Evolutionary conservation across 2,113 vertebrate species (phyloP).

Genomic region (Oryctolagus cuniculus): DNA sequence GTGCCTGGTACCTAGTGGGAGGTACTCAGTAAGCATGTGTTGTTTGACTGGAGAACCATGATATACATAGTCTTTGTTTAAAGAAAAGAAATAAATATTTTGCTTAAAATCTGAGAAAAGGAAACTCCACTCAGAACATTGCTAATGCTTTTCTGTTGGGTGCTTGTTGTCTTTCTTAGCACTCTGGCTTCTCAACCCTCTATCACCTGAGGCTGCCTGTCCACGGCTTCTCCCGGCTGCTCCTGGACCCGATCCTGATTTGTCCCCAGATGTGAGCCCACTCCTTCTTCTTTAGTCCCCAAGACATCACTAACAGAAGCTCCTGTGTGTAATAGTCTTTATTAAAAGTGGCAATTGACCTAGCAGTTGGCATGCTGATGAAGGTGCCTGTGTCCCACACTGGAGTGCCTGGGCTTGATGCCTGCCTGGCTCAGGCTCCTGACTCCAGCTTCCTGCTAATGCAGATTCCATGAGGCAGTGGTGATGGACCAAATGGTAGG

Average conservation of each 20-base stretch:
- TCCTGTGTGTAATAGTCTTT: no score
- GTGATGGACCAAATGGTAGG: no score
- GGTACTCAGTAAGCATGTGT: background rate
- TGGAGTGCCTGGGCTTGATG: no score
- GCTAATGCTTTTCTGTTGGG: background rate
- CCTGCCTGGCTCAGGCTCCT: no score
- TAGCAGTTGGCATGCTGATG: no score
- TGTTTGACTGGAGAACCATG: background rate
- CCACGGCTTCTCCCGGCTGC: background rate
- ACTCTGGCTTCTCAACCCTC: background rate
- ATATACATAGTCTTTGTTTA: background rate
- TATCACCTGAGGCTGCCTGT: background rate
- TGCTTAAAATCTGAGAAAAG: background rate
- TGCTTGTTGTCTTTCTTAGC: background rate
- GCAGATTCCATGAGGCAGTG: no score
- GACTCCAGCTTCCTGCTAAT: no score
- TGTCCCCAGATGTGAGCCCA: background rate
- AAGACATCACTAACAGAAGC: background rate
- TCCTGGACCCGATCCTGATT: background rate
- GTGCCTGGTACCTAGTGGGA: background rate
- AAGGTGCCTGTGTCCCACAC: no score
- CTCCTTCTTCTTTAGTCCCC: background rate
- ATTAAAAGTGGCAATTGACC: background rate
- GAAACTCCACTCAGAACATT: background rate
- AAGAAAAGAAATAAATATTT: background rate